Conservation (phyloP, 2,888 invertebrate genomes). For the Sinopyrophorus schimmeli region DNA sequence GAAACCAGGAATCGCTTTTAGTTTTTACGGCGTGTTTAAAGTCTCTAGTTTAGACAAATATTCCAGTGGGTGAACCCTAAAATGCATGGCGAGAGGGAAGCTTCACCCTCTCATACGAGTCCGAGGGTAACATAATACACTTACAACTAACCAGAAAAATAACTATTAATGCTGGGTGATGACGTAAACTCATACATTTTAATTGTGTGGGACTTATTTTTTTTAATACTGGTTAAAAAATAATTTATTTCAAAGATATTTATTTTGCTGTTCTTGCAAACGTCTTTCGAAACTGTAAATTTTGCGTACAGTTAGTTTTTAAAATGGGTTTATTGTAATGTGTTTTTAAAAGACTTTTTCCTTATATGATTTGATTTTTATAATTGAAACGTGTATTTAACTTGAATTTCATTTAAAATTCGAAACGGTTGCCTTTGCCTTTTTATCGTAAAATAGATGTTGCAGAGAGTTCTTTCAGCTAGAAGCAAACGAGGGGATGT, state of each 20-base stretch:
- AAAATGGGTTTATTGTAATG: no score
- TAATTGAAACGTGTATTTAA: no score
- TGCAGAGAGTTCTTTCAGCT: constrained; percentile 12
- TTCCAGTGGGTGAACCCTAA: constrained; percentile 22
- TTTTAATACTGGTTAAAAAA: no score
- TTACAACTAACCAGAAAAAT: constrained; percentile 19
- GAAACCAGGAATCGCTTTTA: constrained; percentile 38
- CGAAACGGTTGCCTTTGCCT: not conserved
- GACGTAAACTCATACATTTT: no score
- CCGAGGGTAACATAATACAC: constrained; percentile 33
- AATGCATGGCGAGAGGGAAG: constrained; percentile 19
- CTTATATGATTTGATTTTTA: no score
- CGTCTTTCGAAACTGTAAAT: not conserved
- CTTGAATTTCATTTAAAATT: no score
- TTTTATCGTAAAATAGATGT: constrained; percentile 3
- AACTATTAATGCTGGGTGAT: no score
- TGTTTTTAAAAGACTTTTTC: no score
- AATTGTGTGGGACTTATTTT: no score
- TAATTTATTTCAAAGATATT: not conserved
- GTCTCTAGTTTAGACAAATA: constrained; percentile 35
- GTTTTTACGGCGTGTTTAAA: constrained; percentile 40
- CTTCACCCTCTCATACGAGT: constrained; percentile 15
- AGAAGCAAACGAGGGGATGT: constrained; percentile 23
- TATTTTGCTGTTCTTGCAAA: not conserved
- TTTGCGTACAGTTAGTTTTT: no score